These are phyloP conservation scores for Lasioglossum villosulum DNA, from an alignment of 2,888 invertebrate genomes.

Conservation along the genomic window DNA sequence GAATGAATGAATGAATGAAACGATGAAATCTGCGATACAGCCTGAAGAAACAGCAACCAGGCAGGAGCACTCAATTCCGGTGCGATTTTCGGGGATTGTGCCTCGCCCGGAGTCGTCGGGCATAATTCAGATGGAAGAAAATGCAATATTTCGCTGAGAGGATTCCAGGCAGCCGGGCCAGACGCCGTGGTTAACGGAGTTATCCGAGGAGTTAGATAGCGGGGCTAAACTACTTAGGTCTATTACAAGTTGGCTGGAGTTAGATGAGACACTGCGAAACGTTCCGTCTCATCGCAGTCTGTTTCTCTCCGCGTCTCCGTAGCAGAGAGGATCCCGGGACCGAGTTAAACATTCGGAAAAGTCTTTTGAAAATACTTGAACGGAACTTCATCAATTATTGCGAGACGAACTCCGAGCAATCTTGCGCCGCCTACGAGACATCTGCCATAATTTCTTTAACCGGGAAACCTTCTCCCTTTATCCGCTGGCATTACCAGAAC, in stretches of 20 bases:
- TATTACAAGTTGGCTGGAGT: constrained; percentile 51
- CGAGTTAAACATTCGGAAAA: constrained; percentile 2
- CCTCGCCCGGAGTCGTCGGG: neutral
- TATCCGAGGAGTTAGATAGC: constrained; percentile 43
- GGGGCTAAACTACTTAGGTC: constrained; percentile 51
- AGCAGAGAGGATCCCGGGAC: neutral
- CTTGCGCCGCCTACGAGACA: neutral
- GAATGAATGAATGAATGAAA: neutral
- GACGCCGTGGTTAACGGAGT: constrained; percentile 41
- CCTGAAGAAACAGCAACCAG: neutral
- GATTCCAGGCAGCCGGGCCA: constrained; percentile 13
- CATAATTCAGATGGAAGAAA: constrained; percentile 10
- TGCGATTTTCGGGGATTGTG: neutral
- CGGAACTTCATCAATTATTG: constrained; percentile 2
- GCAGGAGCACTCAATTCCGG: neutral
- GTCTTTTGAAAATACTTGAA: neutral
- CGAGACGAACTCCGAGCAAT: neutral
- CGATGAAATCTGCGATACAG: neutral
- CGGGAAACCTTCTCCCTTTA: neutral
- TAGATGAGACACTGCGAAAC: constrained; percentile 45
- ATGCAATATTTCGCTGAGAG: constrained; percentile 7
- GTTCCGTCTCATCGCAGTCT: constrained; percentile 30
- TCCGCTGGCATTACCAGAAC: neutral
- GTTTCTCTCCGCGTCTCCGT: constrained; percentile 8
- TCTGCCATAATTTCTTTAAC: neutral